Conservation (phyloP, 2,888 invertebrate genomes). For the Andrena fulva region DNA sequence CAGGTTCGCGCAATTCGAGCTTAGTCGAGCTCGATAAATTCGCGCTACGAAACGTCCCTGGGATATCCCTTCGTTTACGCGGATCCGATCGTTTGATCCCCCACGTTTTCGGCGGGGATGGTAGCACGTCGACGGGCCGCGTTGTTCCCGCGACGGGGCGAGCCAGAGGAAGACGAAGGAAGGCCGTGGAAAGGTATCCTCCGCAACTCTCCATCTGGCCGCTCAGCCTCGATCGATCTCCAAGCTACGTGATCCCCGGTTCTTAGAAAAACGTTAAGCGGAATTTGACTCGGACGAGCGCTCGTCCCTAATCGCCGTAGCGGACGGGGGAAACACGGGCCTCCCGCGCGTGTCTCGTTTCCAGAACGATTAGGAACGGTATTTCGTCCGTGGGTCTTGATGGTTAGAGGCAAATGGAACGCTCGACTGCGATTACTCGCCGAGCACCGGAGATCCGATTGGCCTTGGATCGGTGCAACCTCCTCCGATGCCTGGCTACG, state of each 20-base stretch:
- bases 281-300: conserved; percentile 36
- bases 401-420: conserved; percentile 54
- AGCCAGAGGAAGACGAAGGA: background rate
- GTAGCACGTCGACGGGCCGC: conserved; percentile 5
- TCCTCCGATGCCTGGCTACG: background rate
- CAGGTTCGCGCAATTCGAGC: conserved; percentile 44
- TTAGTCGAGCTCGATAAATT: conserved; percentile 57
- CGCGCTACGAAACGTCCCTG: conserved; percentile 41
- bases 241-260: background rate
- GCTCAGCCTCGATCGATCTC: background rate
- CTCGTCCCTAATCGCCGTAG: conserved; percentile 24
- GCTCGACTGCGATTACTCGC: conserved; percentile 49
- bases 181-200: background rate
- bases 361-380: conserved; percentile 58
- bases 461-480: conserved; percentile 51
- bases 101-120: background rate
- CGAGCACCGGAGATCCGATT: conserved; percentile 47
- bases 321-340: background rate
- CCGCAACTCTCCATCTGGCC: background rate
- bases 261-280: conserved; percentile 19
- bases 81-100: conserved; percentile 30
- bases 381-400: conserved; percentile 41
- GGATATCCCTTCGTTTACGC: conserved; percentile 48
- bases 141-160: conserved; percentile 14
- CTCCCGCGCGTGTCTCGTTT: conserved; percentile 49